Conservation (phyloP, 2,797 vertebrate species). For the Synaphobranchus kaupii region DNA sequence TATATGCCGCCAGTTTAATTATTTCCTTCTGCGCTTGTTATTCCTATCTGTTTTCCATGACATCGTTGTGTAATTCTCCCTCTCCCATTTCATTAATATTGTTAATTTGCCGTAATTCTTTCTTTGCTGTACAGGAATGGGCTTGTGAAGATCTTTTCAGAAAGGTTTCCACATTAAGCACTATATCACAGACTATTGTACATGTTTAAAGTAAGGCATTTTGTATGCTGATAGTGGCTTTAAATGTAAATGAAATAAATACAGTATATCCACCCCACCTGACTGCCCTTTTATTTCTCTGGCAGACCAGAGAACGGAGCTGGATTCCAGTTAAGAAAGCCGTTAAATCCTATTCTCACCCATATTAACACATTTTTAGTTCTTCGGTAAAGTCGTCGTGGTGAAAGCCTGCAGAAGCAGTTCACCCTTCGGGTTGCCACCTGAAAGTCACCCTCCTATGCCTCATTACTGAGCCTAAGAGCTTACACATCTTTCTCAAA, state of each 20-base stretch:
- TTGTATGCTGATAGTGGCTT: background rate
- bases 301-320: background rate
- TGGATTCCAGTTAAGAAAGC: background rate
- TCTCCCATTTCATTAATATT: background rate
- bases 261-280: background rate
- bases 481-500: conserved; percentile 66
- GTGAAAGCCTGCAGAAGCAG: background rate
- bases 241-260: background rate
- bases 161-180: background rate
- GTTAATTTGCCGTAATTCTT: background rate
- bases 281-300: background rate
- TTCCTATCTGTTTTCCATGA: background rate
- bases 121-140: background rate
- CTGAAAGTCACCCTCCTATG: background rate
- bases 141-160: background rate
- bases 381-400: background rate
- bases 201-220: background rate
- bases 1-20: background rate
- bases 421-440: background rate
- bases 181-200: background rate
- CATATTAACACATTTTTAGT: background rate
- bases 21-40: background rate
- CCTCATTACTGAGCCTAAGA: conserved; percentile 80
- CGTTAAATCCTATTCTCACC: background rate
- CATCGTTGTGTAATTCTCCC: background rate